A percentile compares a stretch with the other conserved stretches of the same genome.
phyloP scores from a whole-genome alignment of 2,888 invertebrate genomes.

The Amphipoea oculea region DNA sequence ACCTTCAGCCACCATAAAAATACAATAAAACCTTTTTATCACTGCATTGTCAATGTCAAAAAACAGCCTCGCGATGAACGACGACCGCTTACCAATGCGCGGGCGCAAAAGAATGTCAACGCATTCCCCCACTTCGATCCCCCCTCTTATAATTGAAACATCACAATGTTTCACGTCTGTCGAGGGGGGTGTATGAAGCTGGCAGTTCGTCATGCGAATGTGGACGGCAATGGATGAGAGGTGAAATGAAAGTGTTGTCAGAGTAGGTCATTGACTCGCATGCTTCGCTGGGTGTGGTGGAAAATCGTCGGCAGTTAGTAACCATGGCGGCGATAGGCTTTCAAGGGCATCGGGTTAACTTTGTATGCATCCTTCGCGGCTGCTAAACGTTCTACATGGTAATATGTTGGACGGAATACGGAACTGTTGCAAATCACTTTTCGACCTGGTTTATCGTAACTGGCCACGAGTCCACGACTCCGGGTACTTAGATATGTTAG shows the following conservation, averaged over 20 bases:
- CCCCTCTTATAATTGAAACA: slow-evolving; percentile 56
- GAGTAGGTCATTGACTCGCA: slow-evolving; percentile 75
- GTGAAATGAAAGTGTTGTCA: slow-evolving; percentile 71
- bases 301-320: slow-evolving; percentile 68
- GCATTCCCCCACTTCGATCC: slow-evolving; percentile 48
- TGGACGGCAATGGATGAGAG: slow-evolving; percentile 50
- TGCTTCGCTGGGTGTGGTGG: slow-evolving; percentile 71
- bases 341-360: slow-evolving; percentile 65
- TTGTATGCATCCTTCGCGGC: slow-evolving; percentile 49
- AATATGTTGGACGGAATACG: slow-evolving; percentile 26
- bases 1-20: slow-evolving; percentile 60
- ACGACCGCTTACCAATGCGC: slow-evolving; percentile 62
- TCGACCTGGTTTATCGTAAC: slow-evolving; percentile 10
- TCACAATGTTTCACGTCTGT: slow-evolving; percentile 52
- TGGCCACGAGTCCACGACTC: slow-evolving; percentile 3
- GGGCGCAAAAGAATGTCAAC: slow-evolving; percentile 68
- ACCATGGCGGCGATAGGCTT: slow-evolving; percentile 59
- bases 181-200: slow-evolving; percentile 25
- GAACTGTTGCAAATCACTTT: slow-evolving; percentile 22
- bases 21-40: slow-evolving; percentile 54
- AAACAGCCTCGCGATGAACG: slow-evolving; percentile 69
- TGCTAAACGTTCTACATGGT: slow-evolving; percentile 36
- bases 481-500: not conserved
- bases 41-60: slow-evolving; percentile 76
- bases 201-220: slow-evolving; percentile 38